phyloP scores from a whole-genome alignment of 1,140 invertebrate species.

The Micrasema longulum region DNA sequence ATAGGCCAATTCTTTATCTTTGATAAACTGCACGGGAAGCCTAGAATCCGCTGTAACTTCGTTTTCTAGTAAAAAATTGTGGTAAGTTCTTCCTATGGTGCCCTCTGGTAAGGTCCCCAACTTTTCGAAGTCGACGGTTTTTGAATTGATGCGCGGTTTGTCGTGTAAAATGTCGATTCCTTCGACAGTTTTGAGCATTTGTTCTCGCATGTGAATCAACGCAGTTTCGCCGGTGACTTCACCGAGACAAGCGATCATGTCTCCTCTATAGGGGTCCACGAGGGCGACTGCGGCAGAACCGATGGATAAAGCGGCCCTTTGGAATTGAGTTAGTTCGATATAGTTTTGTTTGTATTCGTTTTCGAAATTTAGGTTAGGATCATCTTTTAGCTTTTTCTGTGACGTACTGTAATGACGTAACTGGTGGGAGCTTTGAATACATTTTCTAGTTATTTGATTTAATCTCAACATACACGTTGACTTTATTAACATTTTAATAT shows the following conservation, averaged over 20 bases:
- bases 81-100: conserved; percentile 88
- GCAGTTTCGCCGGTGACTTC: conserved; percentile 87
- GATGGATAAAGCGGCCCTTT: conserved; percentile 79
- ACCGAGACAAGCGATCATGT: conserved; percentile 94
- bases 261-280: conserved; percentile 80
- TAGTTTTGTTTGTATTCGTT: conserved; percentile 72
- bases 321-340: conserved; percentile 79
- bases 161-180: conserved; percentile 80
- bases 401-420: no score
- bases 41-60: conserved; percentile 94
- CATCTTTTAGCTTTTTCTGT: neutral
- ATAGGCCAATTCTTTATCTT: conserved; percentile 92
- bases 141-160: conserved; percentile 88
- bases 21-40: conserved; percentile 88
- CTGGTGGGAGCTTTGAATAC: neutral
- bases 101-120: conserved; percentile 79
- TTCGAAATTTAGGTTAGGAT: conserved; percentile 58
- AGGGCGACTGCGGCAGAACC: conserved; percentile 85
- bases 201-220: conserved; percentile 74
- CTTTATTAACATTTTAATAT: conserved; percentile 10
- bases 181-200: conserved; percentile 77
- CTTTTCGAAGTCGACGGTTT: conserved; percentile 81
- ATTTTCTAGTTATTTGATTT: neutral
- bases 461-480: neutral
- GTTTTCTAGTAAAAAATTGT: conserved; percentile 84